These are phyloP conservation scores for Cetonia aurata DNA, from an alignment of 2,888 invertebrate genomes.

Conservation along the genomic window DNA sequence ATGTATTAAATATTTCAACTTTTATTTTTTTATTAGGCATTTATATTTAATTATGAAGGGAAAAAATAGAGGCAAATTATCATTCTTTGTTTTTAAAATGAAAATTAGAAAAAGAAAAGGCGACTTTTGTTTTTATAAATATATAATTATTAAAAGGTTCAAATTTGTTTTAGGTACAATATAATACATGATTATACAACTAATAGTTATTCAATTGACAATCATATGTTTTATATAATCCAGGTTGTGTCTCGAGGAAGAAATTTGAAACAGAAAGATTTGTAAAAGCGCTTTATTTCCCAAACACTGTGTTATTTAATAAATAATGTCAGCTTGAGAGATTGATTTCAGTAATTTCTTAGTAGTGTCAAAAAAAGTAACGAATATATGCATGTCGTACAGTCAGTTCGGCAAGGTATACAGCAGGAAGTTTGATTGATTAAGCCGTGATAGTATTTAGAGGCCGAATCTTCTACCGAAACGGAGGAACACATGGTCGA, in stretches of 20 bases:
- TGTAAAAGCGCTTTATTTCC: slow-evolving; percentile 12
- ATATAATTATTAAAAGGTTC: slow-evolving; percentile 16
- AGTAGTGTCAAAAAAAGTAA: not conserved
- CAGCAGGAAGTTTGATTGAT: slow-evolving; percentile 44
- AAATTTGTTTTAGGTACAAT: too few species aligned
- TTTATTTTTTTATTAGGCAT: too few species aligned
- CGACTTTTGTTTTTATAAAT: slow-evolving; percentile 16
- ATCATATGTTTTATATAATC: too few species aligned
- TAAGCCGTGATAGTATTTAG: slow-evolving; percentile 38
- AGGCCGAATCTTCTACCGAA: slow-evolving; percentile 75
- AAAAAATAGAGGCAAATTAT: too few species aligned
- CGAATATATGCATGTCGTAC: not conserved
- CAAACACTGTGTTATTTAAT: slow-evolving; percentile 2
- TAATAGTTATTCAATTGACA: too few species aligned
- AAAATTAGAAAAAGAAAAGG: too few species aligned
- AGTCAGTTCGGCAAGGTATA: not conserved
- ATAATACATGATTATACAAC: too few species aligned
- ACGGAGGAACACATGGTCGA: slow-evolving; percentile 90
- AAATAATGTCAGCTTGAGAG: slow-evolving; percentile 1
- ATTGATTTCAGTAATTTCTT: not conserved
- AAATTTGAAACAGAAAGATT: not conserved
- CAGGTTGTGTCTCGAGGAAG: too few species aligned
- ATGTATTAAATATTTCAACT: too few species aligned
- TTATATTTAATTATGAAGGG: too few species aligned
- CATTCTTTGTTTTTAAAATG: too few species aligned